Evolutionary conservation across 2,888 invertebrate genomes (phyloP), one percentile per base, ranked within the genome.

Genomic region (Eupithecia centaureata): DNA sequence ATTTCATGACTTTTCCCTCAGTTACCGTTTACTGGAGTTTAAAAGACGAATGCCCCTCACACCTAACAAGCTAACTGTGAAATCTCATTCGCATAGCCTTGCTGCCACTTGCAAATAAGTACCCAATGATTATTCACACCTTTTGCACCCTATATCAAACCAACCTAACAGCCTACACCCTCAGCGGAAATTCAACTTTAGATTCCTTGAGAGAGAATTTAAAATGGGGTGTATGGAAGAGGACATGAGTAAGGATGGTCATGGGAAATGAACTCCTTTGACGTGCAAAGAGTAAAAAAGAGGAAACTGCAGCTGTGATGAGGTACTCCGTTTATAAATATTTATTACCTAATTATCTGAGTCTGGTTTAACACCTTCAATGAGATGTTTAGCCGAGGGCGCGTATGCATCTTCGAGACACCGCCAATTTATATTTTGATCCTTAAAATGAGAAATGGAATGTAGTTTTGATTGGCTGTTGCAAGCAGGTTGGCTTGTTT

Each of bases 271-370:
- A 76, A 79, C 75, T 82, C 80, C 79, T 86, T 86, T 86, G 85
- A 84, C 81, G 83, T 80, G 74, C 75, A 79, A 80, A 80, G 75
- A 77, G 82, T 77, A 80, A 83, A 84, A 85, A 82, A 82, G 80
- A 78, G 72, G 76, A 77, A 79, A 76, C 74, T 76, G 79, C 79
- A 80, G 76, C 78, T 79, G 79, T 86, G 87, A 87, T 85, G 87
- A 84, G 84, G 77, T 81, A 81, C 84, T 79, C 74, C 83, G 82
- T 87, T 90, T 91, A 90, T 91, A 91, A 92, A 92, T 92, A 91
- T 92, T 91, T 91, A 92, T 90, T 87, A 86, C 87, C 89, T 87
- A 86, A 90, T 91, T 91, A 91, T 87, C 76, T 80, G 77, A 81
- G 79, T 79, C 81, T 79, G 84, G 82, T 82, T 88, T 87, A 85